Base-by-base conservation (phyloP, 2,888 invertebrate species). In the Drosophila percnosoma region DNA sequence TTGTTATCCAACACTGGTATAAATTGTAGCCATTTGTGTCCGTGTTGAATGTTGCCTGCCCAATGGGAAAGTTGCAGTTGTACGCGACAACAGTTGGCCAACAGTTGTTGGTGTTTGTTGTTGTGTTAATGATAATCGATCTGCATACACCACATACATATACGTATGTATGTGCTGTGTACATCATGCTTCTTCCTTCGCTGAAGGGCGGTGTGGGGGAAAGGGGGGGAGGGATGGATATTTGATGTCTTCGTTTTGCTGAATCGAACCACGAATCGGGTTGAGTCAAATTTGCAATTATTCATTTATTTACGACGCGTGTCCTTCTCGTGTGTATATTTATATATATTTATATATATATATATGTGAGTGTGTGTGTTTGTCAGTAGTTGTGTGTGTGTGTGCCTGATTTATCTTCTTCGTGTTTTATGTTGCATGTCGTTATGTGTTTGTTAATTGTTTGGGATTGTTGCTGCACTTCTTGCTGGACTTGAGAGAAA, bases 11-110 rank as follows among this genome's bases (percentile, higher is more conserved):
- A 61, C 57, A 61, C 57, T 74, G 42, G 21, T 21, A 58, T 80
- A 24, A 80, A 62, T 80, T 70, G 63, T 80, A 70, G 77, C 67
- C 78, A 68, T 77, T 78, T 77, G 53, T 67, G 62, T 75, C 49
- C 61, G 42, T 62, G 52, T 66, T 77, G 24, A 15, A 24, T 45
- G 33, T 57, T 73, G 29, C 57, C 34, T 73, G 49, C 40, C 54
- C 61, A 49, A 49, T 59, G 49, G 36, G 49, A 52, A 49, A 18
- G 51, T 18, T 60, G 55, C 10, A 54, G 67, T 21, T 59, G 49
- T 1, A 15, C 48, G 15, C 33, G 38, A 33, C 58, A 68, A 49
- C 48, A 55, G 66, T 58, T 34, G 27, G 27, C 33, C n/a, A 33
- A 33, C 52, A 45, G 53, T 49, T 63, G 29, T 18, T 33, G 18